These are phyloP conservation scores for Lasioglossum pauxillum DNA, from an alignment of 2,888 invertebrate genomes.

Conservation along the genomic window DNA sequence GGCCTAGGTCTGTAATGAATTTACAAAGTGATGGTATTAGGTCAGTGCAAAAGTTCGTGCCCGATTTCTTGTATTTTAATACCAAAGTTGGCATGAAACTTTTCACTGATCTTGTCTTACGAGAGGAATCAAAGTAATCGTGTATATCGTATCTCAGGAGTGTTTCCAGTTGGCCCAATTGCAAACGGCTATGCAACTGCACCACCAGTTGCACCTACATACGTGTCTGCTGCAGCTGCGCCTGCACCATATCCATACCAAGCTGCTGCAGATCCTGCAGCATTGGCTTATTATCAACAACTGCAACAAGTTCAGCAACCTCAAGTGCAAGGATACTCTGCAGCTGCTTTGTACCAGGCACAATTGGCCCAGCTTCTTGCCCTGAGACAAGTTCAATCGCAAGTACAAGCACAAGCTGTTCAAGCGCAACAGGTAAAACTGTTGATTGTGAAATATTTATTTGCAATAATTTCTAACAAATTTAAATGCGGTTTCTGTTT, in stretches of 20 bases:
- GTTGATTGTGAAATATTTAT: neutral
- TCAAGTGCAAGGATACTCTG: slow-evolving; percentile 57
- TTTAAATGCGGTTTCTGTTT: slow-evolving; percentile 40
- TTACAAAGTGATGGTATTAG: neutral
- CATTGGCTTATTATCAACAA: slow-evolving; percentile 73
- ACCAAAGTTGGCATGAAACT: neutral
- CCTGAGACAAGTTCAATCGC: slow-evolving; percentile 70
- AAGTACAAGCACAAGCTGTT: slow-evolving; percentile 47
- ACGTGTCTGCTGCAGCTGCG: slow-evolving; percentile 35
- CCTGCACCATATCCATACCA: slow-evolving; percentile 61
- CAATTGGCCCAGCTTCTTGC: slow-evolving; percentile 76
- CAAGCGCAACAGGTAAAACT: slow-evolving; percentile 59
- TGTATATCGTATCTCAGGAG: slow-evolving; percentile 52
- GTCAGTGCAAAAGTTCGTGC: neutral
- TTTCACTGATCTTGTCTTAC: neutral
- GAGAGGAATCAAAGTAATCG: neutral
- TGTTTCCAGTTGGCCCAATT: slow-evolving; percentile 60
- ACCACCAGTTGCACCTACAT: slow-evolving; percentile 41
- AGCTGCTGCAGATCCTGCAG: slow-evolving; percentile 65
- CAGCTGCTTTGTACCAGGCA: slow-evolving; percentile 65
- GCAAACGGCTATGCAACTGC: slow-evolving; percentile 62
- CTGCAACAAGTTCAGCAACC: slow-evolving; percentile 71
- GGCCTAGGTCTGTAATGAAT: slow-evolving; percentile 69
- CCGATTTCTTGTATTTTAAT: neutral
- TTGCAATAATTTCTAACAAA: neutral